Evolutionary conservation across 2,113 vertebrate genomes (phyloP).

Genomic region (Larimichthys crocea): DNA sequence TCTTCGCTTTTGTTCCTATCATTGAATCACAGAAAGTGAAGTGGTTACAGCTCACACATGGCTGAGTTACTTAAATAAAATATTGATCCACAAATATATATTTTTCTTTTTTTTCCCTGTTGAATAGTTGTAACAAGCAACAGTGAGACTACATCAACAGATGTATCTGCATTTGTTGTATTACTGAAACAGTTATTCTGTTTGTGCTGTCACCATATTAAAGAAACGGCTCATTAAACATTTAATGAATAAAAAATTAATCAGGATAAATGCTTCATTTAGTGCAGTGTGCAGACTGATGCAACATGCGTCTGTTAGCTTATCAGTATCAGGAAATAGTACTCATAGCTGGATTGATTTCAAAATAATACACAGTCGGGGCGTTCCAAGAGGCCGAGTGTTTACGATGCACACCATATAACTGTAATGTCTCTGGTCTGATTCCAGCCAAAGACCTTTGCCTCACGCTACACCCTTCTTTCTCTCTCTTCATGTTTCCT

Average conservation of each 20-base stretch:
- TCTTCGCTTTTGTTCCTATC: constrained; percentile 40
- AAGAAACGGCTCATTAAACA: background rate
- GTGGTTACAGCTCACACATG: constrained; percentile 35
- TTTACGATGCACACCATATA: background rate
- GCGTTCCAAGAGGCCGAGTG: background rate
- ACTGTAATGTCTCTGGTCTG: background rate
- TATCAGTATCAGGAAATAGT: background rate
- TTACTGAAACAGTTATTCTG: background rate
- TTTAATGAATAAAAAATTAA: constrained; percentile 5
- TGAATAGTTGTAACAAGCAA: background rate
- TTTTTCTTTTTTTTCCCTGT: constrained; percentile 19
- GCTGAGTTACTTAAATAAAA: constrained; percentile 57
- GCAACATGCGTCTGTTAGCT: background rate
- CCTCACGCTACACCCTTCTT: background rate
- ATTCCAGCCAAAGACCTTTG: background rate
- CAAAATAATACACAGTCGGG: background rate
- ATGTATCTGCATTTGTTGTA: background rate
- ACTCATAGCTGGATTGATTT: background rate
- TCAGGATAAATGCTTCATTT: background rate
- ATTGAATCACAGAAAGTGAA: constrained; percentile 33
- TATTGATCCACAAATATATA: constrained; percentile 35
- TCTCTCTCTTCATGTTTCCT: background rate
- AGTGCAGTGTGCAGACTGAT: background rate
- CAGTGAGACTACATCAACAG: background rate
- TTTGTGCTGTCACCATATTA: background rate